These are phyloP conservation scores for Penaeus japonicus DNA, from an alignment of 1,140 invertebrate genomes.

Conservation along the genomic window DNA sequence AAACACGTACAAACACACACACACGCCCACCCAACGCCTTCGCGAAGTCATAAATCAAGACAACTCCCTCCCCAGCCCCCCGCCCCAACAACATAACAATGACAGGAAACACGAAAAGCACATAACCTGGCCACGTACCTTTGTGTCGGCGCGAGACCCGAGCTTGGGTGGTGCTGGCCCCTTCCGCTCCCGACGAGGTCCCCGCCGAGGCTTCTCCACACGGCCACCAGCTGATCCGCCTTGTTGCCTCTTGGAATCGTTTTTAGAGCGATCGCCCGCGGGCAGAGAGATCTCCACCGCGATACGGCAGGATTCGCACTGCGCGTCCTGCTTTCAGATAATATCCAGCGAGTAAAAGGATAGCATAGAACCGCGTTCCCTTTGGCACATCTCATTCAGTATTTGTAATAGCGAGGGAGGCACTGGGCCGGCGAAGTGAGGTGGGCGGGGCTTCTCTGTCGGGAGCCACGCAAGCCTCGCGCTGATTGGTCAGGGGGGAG, in stretches of 20 bases:
- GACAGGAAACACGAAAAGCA: conserved; percentile 38
- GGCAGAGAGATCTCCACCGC: conserved; percentile 25
- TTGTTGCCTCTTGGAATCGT: background rate
- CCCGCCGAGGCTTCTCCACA: background rate
- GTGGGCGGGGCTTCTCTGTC: conserved; percentile 14
- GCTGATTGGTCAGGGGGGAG: background rate
- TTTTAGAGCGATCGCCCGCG: background rate
- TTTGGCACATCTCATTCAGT: conserved; percentile 55
- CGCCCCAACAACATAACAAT: conserved; percentile 25
- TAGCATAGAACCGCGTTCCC: conserved; percentile 44
- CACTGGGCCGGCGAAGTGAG: conserved; percentile 10
- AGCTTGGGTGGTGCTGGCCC: background rate
- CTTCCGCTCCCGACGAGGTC: background rate
- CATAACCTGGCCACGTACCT: conserved; percentile 25
- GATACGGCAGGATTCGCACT: conserved; percentile 47
- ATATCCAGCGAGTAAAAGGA: conserved; percentile 44
- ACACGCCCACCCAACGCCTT: background rate
- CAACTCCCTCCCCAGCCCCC: background rate
- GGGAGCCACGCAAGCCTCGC: background rate
- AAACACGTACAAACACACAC: too few relatives aligned
- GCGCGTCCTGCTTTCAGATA: conserved; percentile 34
- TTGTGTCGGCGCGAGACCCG: background rate
- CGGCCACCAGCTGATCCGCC: background rate
- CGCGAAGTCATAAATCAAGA: background rate
- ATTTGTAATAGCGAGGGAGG: conserved; percentile 46